Evolutionary conservation across 2,888 invertebrate species (phyloP).

Genomic region (Eupithecia subumbrata): DNA sequence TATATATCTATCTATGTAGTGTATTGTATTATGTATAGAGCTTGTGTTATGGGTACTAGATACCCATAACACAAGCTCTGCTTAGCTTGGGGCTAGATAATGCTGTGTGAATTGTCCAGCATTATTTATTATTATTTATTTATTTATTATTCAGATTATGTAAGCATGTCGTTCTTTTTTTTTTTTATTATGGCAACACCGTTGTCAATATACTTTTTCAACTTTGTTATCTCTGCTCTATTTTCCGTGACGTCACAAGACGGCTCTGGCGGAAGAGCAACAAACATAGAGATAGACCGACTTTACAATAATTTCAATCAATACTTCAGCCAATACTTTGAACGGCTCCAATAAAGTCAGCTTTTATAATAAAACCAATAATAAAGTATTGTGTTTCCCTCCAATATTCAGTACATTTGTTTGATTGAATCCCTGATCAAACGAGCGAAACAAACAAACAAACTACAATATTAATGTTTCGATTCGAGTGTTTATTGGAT

Average conservation of each 20-base stretch:
- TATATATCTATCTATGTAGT: no score
- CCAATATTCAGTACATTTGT: neutral
- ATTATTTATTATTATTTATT: no score
- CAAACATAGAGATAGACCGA: neutral
- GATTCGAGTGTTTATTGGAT: neutral
- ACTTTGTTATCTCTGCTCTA: neutral
- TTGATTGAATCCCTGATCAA: neutral
- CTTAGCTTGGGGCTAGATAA: no score
- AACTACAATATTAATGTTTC: neutral
- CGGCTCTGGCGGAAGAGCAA: neutral
- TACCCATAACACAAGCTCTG: no score
- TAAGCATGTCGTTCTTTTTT: neutral
- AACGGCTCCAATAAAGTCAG: neutral
- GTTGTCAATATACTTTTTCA: neutral
- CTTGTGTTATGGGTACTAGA: no score
- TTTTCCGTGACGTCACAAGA: neutral
- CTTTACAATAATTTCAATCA: neutral
- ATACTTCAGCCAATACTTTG: neutral
- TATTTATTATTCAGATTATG: no score
- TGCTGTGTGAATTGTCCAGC: no score
- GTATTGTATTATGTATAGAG: no score
- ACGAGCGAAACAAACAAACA: conserved; percentile 6
- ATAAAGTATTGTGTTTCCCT: neutral
- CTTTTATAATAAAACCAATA: neutral
- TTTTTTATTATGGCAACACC: neutral